phyloP scores from a whole-genome alignment of 2,888 invertebrate genomes.

The Drosophila neutralis region DNA sequence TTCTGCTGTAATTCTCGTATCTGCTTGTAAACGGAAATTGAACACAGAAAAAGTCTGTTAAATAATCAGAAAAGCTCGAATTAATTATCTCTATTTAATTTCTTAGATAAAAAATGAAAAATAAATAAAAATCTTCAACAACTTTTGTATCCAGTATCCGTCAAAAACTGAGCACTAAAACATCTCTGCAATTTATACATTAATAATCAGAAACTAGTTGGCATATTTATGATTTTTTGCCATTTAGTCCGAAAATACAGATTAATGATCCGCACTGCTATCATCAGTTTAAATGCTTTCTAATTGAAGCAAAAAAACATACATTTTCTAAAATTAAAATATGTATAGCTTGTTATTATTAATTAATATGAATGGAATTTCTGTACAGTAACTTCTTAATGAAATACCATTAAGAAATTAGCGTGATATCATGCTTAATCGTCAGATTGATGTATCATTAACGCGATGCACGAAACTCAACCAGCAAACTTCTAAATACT shows the following conservation, averaged over 20 bases:
- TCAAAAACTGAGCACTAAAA: not conserved
- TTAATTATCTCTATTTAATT: not conserved
- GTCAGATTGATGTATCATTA: not conserved
- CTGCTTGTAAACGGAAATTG: not conserved
- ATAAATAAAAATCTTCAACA: not conserved
- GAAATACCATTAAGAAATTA: conserved; percentile 20
- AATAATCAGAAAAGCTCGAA: not conserved
- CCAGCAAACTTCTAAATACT: not conserved
- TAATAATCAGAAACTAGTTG: not conserved
- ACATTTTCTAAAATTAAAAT: not conserved
- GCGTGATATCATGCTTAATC: conserved; percentile 2
- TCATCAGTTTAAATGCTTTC: not conserved
- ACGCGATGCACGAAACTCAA: not conserved
- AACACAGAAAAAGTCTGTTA: not conserved
- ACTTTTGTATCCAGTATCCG: not conserved
- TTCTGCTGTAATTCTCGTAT: not conserved
- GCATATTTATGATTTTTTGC: not conserved
- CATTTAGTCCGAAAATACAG: not conserved
- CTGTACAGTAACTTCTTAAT: not conserved
- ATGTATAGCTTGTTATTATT: not conserved
- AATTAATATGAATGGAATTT: conserved; percentile 17
- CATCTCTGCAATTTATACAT: not conserved
- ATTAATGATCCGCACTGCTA: not conserved
- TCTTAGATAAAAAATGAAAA: not conserved
- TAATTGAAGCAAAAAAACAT: not conserved